Percentiles rank a stretch among this genome's conserved stretches.
Conservation (phyloP, 2,113 vertebrate genomes). For the Calyptommatus sinebrachiatus region DNA sequence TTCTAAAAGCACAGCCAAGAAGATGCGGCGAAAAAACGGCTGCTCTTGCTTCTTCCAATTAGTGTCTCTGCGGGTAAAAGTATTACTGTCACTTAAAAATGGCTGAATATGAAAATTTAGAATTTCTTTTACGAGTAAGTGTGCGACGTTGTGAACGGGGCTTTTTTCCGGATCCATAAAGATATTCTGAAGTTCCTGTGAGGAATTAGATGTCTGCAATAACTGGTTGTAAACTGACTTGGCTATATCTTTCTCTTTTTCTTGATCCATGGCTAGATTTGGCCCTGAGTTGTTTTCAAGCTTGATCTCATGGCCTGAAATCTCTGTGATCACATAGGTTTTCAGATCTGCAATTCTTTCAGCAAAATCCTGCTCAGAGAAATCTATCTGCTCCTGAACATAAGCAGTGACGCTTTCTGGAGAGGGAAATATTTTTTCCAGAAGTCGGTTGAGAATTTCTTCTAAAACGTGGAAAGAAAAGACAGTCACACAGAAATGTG, state of each 20-base stretch:
- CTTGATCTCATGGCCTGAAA: slow-evolving; percentile 13
- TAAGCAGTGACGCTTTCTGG: background rate
- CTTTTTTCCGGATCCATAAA: background rate
- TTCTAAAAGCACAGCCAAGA: background rate
- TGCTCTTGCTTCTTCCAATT: background rate
- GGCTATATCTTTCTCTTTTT: slow-evolving; percentile 20
- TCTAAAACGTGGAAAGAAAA: slow-evolving; percentile 16
- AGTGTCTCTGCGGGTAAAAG: background rate
- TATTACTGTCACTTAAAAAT: background rate
- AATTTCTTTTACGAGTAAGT: slow-evolving; percentile 11
- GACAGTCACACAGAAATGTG: background rate
- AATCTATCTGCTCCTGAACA: background rate
- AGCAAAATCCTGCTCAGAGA: background rate
- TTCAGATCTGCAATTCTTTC: slow-evolving; percentile 9
- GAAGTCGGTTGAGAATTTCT: slow-evolving; percentile 1
- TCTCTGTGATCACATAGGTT: background rate
- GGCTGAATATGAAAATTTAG: slow-evolving; percentile 22
- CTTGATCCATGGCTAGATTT: slow-evolving; percentile 13
- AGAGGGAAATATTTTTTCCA: slow-evolving; percentile 15
- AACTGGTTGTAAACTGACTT: slow-evolving; percentile 13
- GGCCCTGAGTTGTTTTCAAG: background rate
- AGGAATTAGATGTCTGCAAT: background rate
- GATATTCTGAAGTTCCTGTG: background rate
- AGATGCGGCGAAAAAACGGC: background rate
- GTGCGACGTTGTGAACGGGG: background rate